Evolutionary conservation across 2,888 invertebrate species (phyloP), one percentile per base, ranked within the genome.

Genomic region (Smittia aterrima): DNA sequence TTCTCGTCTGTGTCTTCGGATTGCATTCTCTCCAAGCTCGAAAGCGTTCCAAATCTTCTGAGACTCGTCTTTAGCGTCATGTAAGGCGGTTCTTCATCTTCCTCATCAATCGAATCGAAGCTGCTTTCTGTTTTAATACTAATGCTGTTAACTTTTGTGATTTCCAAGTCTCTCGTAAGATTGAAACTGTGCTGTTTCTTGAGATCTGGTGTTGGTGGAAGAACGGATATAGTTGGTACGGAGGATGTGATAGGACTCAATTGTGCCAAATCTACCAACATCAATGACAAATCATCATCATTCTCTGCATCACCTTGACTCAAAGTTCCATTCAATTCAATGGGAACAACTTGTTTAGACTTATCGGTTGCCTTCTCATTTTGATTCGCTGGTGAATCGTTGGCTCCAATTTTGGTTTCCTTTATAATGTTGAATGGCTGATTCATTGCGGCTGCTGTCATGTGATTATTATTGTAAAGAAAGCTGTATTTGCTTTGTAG

Each of bases 11-110:
- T 84, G 78, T 87, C 87, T 32, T 85, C 86, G 67, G 89, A 88
- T 74, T 88, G 89, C 72, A 90, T 80, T 78, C 89, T 85, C 80
- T 90, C 90, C 71, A 91, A 84, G 81, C 90, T 90, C 66, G 90
- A 90, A 84, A 90, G 87, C 66, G 91, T 91, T 47, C 90, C 91
- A 79, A 87, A 90, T 78, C 86, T 81, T 47, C 85, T 80, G 27
- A 87, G 77, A 1, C 83, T 82, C 27, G 81, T 79, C 76, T 82
- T 88, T 78, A 92, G 84, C 9, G 90, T 87, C 76, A 89, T 85
- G 80, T 92, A 92, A 16, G 91, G 91, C 25, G 90, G 88, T 77
- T 91, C 91, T 80, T 91, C 91, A 32, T 88, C 88, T 78, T 87
- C 85, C 79, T 90, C 90, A 75, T 87, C 87, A 0, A 88, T 88